phyloP scores from a whole-genome alignment of 1,140 invertebrate species.

The Ridgeia piscesae region DNA sequence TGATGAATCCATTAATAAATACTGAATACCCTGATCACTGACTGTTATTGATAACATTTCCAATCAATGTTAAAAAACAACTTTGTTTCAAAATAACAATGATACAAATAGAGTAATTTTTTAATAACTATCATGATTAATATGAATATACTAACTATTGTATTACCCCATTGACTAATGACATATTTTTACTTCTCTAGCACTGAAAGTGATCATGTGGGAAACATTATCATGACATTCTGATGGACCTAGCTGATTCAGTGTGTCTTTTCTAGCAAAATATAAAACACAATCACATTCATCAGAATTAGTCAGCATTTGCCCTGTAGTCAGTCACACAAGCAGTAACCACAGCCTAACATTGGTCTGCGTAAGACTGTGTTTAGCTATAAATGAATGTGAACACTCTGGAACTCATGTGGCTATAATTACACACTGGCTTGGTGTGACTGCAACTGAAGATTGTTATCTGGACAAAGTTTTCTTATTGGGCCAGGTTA shows the following conservation, averaged over 20 bases:
- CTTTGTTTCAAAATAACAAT: too few relatives aligned
- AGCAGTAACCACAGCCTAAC: not conserved
- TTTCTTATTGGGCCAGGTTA: not conserved
- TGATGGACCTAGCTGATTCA: not conserved
- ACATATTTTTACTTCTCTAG: too few relatives aligned
- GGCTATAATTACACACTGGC: not conserved
- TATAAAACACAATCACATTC: not conserved
- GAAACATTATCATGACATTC: not conserved
- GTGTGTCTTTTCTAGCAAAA: not conserved
- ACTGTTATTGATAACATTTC: too few relatives aligned
- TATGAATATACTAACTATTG: too few relatives aligned
- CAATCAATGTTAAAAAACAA: too few relatives aligned
- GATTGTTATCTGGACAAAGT: not conserved
- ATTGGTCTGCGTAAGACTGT: not conserved
- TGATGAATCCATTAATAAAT: too few relatives aligned
- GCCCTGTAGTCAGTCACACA: not conserved
- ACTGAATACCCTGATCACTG: too few relatives aligned
- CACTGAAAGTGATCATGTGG: not conserved
- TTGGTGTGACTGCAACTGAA: not conserved
- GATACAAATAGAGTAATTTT: too few relatives aligned
- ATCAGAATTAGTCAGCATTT: not conserved
- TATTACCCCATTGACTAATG: too few relatives aligned
- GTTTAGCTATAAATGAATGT: not conserved
- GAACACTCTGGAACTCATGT: not conserved
- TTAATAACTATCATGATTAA: too few relatives aligned